These are phyloP conservation scores for Turritopsis dohrnii DNA, from an alignment of 30 jellyfish, hydroid and myxozoan genomes.

Conservation along the genomic window DNA sequence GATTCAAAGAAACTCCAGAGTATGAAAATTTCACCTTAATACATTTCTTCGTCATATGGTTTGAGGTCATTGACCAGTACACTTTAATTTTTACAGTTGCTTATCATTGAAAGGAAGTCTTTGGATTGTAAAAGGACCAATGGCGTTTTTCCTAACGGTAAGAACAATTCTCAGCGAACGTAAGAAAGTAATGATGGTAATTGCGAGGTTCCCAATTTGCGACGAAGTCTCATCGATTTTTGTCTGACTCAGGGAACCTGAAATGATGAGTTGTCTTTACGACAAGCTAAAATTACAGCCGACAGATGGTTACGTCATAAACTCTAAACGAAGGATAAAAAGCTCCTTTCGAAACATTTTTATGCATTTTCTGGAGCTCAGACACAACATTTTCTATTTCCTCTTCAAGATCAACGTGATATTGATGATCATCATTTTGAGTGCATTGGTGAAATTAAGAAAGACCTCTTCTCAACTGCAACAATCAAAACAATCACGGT, in stretches of 20 bases:
- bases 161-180: background rate
- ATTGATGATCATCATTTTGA: background rate
- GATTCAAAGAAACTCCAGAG: background rate
- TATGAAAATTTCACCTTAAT: too few species aligned
- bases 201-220: too few species aligned
- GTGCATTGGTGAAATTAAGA: background rate
- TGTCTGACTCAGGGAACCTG: too few species aligned
- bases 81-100: constrained; percentile 21
- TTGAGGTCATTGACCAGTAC: background rate
- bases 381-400: background rate
- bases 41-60: background rate
- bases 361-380: background rate
- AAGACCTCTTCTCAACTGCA: background rate
- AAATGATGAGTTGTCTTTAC: too few species aligned
- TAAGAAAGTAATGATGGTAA: too few species aligned
- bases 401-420: background rate
- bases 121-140: constrained; percentile 51
- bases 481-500: background rate
- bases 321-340: too few species aligned
- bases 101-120: constrained; percentile 21
- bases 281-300: too few species aligned
- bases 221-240: too few species aligned
- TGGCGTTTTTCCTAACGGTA: constrained; percentile 38
- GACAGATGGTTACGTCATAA: too few species aligned
- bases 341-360: too few species aligned